Evolutionary conservation across 2,888 invertebrate genomes (phyloP).

Genomic region (Lasioglossum zephyrum): DNA sequence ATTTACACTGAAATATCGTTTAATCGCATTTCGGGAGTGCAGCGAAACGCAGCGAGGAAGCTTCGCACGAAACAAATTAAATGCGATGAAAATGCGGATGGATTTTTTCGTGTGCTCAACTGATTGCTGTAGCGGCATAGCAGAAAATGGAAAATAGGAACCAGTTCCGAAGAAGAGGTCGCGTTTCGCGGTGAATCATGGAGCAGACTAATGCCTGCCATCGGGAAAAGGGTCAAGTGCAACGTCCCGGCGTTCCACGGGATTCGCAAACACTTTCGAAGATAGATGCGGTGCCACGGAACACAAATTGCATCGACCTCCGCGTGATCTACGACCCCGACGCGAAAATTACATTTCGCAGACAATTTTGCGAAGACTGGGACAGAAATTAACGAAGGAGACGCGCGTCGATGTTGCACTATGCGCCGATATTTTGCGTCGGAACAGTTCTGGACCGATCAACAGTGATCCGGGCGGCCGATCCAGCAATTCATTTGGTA

Average conservation of each 20-base stretch:
- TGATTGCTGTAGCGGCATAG: background rate
- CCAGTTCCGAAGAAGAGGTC: background rate
- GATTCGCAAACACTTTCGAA: slow-evolving; percentile 47
- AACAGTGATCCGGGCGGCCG: too few relatives aligned
- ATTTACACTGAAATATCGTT: background rate
- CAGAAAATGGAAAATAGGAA: background rate
- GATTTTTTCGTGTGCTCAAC: background rate
- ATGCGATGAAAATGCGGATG: background rate
- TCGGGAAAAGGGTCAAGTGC: slow-evolving; percentile 45
- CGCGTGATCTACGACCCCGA: slow-evolving; percentile 34
- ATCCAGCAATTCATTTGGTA: too few relatives aligned
- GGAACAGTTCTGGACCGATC: background rate
- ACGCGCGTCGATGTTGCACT: background rate
- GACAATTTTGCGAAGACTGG: slow-evolving; percentile 18
- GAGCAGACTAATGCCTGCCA: background rate
- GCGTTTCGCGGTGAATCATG: background rate
- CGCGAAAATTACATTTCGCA: slow-evolving; percentile 40
- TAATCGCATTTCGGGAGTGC: background rate
- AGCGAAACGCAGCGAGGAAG: background rate
- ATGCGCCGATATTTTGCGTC: background rate
- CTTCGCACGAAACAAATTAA: background rate
- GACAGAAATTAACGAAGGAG: slow-evolving; percentile 33
- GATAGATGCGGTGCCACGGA: slow-evolving; percentile 41
- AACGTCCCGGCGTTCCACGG: slow-evolving; percentile 18
- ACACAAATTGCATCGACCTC: slow-evolving; percentile 48